Conservation (phyloP, 2,113 vertebrate species). For the Gulo gulo region DNA sequence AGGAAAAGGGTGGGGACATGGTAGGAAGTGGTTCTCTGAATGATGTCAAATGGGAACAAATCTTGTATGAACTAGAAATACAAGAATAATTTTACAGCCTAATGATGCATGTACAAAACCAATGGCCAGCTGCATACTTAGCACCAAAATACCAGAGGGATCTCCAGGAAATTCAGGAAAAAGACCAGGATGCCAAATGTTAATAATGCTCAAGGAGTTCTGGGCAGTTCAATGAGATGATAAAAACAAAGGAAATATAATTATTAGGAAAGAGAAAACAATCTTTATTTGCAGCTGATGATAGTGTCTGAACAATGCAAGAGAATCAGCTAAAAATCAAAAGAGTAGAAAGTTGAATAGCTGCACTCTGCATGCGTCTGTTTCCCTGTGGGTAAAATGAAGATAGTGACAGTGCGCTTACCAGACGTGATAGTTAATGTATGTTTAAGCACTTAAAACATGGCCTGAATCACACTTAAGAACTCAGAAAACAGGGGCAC, state of each 20-base stretch:
- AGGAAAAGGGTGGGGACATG: background rate
- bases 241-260: background rate
- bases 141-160: background rate
- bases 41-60: background rate
- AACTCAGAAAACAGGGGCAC: background rate
- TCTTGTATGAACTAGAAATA: constrained; percentile 18
- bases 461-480: background rate
- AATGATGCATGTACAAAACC: background rate
- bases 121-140: background rate
- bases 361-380: background rate
- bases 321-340: background rate
- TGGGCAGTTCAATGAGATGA: background rate
- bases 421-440: background rate
- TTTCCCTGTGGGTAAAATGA: background rate
- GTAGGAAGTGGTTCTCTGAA: background rate
- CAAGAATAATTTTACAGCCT: background rate
- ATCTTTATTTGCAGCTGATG: background rate
- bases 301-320: background rate
- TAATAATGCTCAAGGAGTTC: background rate
- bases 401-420: background rate
- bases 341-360: background rate
- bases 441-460: background rate
- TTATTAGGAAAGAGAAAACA: background rate
- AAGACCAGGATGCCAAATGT: background rate
- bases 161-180: background rate